phyloP scores from a whole-genome alignment of 2,113 vertebrate species.

The Chinchilla lanigera region DNA sequence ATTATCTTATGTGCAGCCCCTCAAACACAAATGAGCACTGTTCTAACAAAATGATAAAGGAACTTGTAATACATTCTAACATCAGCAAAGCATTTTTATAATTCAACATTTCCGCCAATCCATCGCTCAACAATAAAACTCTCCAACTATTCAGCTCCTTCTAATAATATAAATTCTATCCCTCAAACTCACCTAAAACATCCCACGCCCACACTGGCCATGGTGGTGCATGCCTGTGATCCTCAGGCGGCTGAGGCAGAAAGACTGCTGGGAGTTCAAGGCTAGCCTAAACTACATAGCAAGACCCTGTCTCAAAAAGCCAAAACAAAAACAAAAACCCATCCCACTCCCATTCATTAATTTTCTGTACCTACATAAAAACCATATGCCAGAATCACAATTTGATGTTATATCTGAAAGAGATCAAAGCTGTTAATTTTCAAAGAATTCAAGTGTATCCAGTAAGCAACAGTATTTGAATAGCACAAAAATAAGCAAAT shows the following conservation, averaged over 20 bases:
- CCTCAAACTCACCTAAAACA: constrained; percentile 25
- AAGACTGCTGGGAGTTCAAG: not conserved
- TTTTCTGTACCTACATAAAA: not conserved
- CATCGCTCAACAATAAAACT: constrained; percentile 11
- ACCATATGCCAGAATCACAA: constrained; percentile 36
- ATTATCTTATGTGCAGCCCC: constrained; percentile 8
- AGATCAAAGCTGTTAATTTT: not conserved
- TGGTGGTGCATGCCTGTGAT: not conserved
- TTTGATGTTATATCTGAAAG: constrained; percentile 42
- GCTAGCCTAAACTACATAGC: not conserved
- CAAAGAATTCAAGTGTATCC: constrained; percentile 35
- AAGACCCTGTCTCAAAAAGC: not conserved
- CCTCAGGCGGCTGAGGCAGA: not conserved
- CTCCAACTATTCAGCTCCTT: constrained; percentile 10
- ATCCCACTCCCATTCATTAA: not conserved
- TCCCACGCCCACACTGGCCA: not conserved
- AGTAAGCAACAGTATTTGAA: constrained; percentile 5
- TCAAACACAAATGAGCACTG: not conserved
- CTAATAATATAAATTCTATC: constrained; percentile 36
- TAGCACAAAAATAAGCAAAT: not conserved
- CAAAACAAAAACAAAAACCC: not conserved
- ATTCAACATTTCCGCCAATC: not conserved
- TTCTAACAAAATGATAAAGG: constrained; percentile 10
- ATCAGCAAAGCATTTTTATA: not conserved
- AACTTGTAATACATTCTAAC: constrained; percentile 24